phyloP scores from a whole-genome alignment of 2,797 vertebrate species.

The Emys orbicularis region DNA sequence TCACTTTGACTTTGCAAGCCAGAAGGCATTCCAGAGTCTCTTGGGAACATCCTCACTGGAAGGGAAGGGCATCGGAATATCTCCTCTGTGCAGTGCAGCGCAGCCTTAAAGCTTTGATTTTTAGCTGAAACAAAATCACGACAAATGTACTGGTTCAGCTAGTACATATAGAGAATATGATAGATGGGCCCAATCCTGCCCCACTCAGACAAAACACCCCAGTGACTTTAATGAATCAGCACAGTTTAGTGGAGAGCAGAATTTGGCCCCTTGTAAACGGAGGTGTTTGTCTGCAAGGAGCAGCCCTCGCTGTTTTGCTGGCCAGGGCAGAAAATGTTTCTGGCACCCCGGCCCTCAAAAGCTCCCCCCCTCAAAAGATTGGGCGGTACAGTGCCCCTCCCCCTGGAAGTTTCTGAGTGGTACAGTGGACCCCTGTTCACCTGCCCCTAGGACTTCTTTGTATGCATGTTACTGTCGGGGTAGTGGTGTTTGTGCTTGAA shows the following conservation, averaged over 20 bases:
- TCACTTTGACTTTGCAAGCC: background rate
- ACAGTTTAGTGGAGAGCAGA: background rate
- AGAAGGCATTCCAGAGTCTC: background rate
- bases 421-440: too few relatives aligned
- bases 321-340: too few relatives aligned
- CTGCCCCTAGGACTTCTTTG: too few relatives aligned
- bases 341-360: too few relatives aligned
- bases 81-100: background rate
- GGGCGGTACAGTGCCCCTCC: too few relatives aligned
- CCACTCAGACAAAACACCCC: background rate
- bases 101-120: background rate
- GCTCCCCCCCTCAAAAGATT: too few relatives aligned
- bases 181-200: background rate
- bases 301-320: too few relatives aligned
- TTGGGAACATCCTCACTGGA: background rate
- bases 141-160: background rate
- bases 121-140: background rate
- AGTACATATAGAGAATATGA: background rate
- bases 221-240: background rate
- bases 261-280: background rate
- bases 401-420: too few relatives aligned
- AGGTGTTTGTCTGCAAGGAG: background rate
- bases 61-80: too few relatives aligned
- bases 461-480: too few relatives aligned
- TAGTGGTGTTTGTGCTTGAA: too few relatives aligned